A percentile compares a stretch with the other conserved stretches of the same genome.
Conservation (phyloP, 2,797 vertebrate genomes). For the Pantherophis vulpinus region DNA sequence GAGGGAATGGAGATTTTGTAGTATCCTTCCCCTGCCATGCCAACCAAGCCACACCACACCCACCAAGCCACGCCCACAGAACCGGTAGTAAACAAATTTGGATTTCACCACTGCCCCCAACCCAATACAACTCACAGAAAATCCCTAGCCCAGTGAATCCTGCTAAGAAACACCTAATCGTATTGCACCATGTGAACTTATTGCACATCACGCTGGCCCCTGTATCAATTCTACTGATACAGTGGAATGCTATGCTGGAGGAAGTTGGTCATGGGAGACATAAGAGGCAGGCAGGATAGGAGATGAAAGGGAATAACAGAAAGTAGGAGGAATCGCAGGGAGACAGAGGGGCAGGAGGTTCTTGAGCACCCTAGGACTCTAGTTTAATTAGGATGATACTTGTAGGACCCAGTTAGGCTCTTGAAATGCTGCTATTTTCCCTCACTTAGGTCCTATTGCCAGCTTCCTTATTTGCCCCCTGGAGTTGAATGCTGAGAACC, state of each 20-base stretch:
- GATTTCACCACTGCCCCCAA: too few species aligned
- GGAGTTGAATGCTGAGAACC: background rate
- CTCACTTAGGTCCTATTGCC: background rate
- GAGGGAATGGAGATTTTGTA: too few species aligned
- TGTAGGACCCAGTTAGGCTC: background rate
- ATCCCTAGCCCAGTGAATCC: too few species aligned
- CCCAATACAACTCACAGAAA: too few species aligned
- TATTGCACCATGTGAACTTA: too few species aligned
- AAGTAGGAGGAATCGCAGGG: background rate
- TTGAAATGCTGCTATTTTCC: background rate
- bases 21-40: too few species aligned
- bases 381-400: background rate
- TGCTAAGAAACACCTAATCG: too few species aligned
- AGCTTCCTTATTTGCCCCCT: background rate
- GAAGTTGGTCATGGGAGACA: background rate
- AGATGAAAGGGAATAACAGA: background rate
- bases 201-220: accelerated
- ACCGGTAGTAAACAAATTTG: too few species aligned
- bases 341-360: background rate
- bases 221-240: background rate
- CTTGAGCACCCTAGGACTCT: background rate
- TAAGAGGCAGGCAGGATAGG: background rate
- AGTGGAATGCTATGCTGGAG: background rate
- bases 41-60: too few species aligned
- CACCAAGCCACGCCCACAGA: too few species aligned